Base-by-base conservation (phyloP, 2,113 vertebrate species). In the Muntiacus reevesi region DNA sequence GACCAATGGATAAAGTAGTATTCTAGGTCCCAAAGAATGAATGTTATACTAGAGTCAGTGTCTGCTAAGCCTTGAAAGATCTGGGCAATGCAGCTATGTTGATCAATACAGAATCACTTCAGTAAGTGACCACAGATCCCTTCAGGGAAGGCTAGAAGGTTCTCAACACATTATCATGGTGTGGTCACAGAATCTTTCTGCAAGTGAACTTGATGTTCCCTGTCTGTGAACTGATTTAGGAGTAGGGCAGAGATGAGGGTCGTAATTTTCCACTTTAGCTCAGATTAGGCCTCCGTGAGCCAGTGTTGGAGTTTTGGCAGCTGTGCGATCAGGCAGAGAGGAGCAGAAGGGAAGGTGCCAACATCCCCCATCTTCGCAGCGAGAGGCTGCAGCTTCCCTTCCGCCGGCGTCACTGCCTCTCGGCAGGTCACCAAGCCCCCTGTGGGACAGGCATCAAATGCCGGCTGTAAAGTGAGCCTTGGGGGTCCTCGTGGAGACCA, bases 391-490 rank as follows among this genome's bases (percentile, higher is more conserved):
- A 16, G n/a, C 36, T n/a, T n/a, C 54, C 23, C 50, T 36, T 67
- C 86, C 21, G 11, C 6, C 0, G 0, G 33, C 2, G 23, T 21
- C 14, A 28, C 78, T 40, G 67, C 76, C 47, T 81, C 45, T 62
- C 4, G 33, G 54, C 36, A n/a, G 12, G 55, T 27, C 13, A 0
- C 23, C 1, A 0, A 89, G 47, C 55, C 14, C 55, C 17, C 17
- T 43, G 40, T 16, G 23, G 43, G 36, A 7, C 59, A 86, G 83
- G 11, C 47, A 27, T 23, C 27, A 45, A n/a, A 23, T 9, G 7
- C 54, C 12, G 3, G 43, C 16, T 62, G 15, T 5, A 5, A 0
- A 2, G 2, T 33, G 36, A 74, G 25, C 28, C 45, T 52, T 7
- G 13, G 43, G 27, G 8, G 12, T 7, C 59, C 1, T 27, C 45